phyloP scores from a whole-genome alignment of 2,113 vertebrate genomes.

The Myrmophylax atrothorax region DNA sequence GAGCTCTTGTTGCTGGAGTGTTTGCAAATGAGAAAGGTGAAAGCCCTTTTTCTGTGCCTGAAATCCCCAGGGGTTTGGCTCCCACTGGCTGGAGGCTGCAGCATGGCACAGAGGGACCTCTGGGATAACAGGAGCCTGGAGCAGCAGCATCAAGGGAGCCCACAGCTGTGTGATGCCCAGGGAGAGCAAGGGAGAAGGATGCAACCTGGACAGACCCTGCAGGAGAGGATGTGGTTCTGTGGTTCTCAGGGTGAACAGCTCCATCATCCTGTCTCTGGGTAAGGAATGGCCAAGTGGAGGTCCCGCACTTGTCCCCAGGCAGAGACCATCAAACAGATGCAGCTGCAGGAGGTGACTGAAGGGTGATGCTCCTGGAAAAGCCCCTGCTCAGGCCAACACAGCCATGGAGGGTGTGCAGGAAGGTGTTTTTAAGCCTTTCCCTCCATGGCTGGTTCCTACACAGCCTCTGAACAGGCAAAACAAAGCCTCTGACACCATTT shows the following conservation, averaged over 20 bases:
- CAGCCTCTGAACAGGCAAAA: not conserved
- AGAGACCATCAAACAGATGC: not conserved
- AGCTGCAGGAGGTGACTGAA: not conserved
- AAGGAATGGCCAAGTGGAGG: not conserved
- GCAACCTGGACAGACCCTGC: rapidly evolving
- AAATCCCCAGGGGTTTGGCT: not conserved
- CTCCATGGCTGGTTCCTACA: not conserved
- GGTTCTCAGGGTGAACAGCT: not conserved
- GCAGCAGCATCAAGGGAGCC: rapidly evolving
- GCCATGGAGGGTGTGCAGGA: rapidly evolving
- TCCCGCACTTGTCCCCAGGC: not conserved
- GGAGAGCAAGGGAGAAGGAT: not conserved
- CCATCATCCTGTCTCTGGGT: not conserved
- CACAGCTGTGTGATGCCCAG: rapidly evolving
- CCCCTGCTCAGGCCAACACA: not conserved
- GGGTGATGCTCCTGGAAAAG: not conserved
- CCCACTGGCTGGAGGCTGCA: not conserved
- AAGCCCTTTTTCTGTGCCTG: not conserved
- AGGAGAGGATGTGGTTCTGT: not conserved
- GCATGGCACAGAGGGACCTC: rapidly evolving
- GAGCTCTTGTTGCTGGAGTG: not conserved
- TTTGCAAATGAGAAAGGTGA: not conserved
- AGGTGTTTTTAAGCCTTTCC: not conserved
- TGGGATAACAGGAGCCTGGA: not conserved
- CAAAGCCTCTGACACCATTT: not conserved